Evolutionary conservation across 1,140 invertebrate species (phyloP), one percentile per base, ranked within the genome.

Genomic region (Tetramorium parvispinum): DNA sequence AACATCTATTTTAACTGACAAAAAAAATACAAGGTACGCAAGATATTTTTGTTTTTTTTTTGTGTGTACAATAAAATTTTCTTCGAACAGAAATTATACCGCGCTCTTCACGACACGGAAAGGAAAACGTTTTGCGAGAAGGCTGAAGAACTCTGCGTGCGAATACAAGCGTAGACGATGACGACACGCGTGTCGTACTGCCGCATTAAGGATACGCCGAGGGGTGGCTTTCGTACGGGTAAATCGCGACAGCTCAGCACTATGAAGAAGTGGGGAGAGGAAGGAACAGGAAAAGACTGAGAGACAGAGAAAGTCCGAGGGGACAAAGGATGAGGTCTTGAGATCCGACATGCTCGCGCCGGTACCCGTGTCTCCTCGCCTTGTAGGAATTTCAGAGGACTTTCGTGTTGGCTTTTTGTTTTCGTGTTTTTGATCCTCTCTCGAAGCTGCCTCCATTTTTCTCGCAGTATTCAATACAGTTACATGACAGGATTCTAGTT

Each of bases 221-320:
- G 65, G 79, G 85, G 79, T 87, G 78, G 68, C 53, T 51, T 73
- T 65, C 32, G 55, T 55, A 86, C 76, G 40, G 40, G 43, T 73
- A 87, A 82, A 87, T 87, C 57, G 85, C 85, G 85, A 87, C 78
- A 83, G 78, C 46, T 86, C 85, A 83, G 66, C 85, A 57, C 53
- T 66, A 83, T 73, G 71, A 83, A 75, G 32, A 65, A 87, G 51
- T n/a, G 46, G 65, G 37, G 46, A 71, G 63, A 82, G 18, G 16
- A 82, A 76, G 13, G 24, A 27, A 78, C 18, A 46, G 55, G 40
- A 65, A 37, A 37, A 59, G 65, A 59, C 51, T 24, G 49, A 76
- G 71, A 85, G 10, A 61, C 37, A 32, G 40, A 70, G 83, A 3
- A 59, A 71, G 49, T 61, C 24, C 75, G 65, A 71, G 18, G 43